Evolutionary conservation across 1,140 invertebrate species (phyloP).

Genomic region (Dendroctonus valens): DNA sequence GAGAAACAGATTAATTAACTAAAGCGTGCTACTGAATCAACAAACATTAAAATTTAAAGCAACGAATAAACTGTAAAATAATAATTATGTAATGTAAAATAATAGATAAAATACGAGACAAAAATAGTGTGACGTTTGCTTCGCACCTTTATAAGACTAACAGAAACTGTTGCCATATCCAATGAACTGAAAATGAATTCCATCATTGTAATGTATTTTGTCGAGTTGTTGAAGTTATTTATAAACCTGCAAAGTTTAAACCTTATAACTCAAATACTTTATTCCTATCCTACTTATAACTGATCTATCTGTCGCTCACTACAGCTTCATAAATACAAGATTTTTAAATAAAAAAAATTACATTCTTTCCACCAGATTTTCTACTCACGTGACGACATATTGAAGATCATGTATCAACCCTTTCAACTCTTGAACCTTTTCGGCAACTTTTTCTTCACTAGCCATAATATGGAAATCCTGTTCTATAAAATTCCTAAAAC

Average conservation of each 20-base stretch:
- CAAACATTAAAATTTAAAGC: too few species aligned
- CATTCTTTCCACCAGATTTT: too few species aligned
- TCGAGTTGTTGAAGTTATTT: conserved; percentile 1
- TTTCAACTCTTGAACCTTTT: neutral
- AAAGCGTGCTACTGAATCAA: too few species aligned
- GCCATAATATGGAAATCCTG: neutral
- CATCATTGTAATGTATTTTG: conserved; percentile 15
- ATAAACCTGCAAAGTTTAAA: conserved; percentile 16
- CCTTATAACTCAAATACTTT: neutral
- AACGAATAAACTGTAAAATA: too few species aligned
- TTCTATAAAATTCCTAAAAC: neutral
- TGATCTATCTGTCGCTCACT: too few species aligned
- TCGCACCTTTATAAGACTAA: conserved; percentile 2
- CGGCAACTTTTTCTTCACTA: neutral
- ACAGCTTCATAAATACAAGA: too few species aligned
- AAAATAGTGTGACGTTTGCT: too few species aligned
- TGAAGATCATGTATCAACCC: conserved; percentile 1
- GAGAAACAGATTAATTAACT: too few species aligned
- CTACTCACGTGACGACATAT: conserved; percentile 1
- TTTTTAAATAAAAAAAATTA: too few species aligned
- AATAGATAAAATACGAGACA: too few species aligned
- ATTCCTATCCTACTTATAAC: neutral
- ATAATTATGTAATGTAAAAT: too few species aligned
- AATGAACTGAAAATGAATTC: conserved; percentile 19
- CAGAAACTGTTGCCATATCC: conserved; percentile 4